These are phyloP conservation scores for Camponotus vicinus DNA, from an alignment of 1,140 invertebrate genomes.

Conservation along the genomic window DNA sequence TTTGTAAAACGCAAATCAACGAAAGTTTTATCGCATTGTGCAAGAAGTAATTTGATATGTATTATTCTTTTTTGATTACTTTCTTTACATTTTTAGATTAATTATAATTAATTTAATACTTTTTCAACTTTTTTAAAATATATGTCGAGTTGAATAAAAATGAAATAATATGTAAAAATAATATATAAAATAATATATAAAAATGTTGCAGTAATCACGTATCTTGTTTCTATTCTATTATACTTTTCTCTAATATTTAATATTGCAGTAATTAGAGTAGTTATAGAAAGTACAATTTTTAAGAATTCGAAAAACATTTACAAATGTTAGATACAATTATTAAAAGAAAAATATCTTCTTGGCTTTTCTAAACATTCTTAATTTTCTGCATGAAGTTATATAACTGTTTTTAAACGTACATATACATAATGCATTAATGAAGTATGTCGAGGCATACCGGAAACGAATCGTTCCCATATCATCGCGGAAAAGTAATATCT, in stretches of 20 bases:
- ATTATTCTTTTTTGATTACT: not conserved
- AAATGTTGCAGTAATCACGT: no score
- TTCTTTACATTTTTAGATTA: not conserved
- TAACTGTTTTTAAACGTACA: not conserved
- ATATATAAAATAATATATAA: not conserved
- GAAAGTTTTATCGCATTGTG: no score
- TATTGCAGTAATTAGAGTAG: not conserved
- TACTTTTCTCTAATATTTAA: not conserved
- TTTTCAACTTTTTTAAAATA: not conserved
- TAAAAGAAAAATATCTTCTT: not conserved
- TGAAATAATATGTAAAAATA: not conserved
- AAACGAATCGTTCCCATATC: constrained; percentile 16
- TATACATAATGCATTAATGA: constrained; percentile 2
- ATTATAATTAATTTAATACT: constrained; percentile 9
- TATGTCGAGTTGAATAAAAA: not conserved
- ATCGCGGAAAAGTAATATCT: constrained; percentile 38
- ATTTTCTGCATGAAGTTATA: not conserved
- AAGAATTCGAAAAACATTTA: not conserved
- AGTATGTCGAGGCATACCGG: not conserved
- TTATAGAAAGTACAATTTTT: not conserved
- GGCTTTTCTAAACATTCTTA: not conserved
- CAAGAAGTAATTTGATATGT: not conserved
- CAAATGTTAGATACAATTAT: not conserved
- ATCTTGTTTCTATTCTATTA: not conserved
- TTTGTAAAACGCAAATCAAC: not conserved